Conservation (phyloP, 37 sponge, comb jelly and placozoan species). For the Ianthella basta region DNA sequence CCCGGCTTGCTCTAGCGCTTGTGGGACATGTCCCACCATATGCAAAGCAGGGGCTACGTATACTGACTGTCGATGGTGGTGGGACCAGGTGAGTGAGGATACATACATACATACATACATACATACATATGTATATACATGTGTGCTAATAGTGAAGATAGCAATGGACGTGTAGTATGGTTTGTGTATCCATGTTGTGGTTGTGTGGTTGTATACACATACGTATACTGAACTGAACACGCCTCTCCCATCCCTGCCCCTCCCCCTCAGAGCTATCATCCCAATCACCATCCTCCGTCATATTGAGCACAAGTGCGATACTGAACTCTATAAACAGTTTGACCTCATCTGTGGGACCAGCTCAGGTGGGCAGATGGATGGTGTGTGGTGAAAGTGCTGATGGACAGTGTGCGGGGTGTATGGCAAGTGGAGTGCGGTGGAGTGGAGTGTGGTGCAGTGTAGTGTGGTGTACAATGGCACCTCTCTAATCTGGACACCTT, state of each 20-base stretch:
- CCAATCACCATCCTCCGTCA: constrained; percentile 63
- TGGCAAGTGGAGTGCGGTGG: no score
- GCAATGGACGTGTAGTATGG: background rate
- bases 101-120: constrained; percentile 31
- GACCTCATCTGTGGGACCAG: constrained; percentile 85
- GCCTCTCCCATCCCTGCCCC: background rate
- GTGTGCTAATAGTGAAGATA: background rate
- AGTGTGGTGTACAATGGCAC: no score
- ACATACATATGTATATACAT: constrained; percentile 20
- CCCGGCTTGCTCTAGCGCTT: constrained; percentile 53
- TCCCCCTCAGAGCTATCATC: constrained; percentile 63
- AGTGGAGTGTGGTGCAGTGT: no score
- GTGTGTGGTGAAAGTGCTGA: background rate
- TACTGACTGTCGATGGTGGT: constrained; percentile 84
- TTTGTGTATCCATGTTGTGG: background rate
- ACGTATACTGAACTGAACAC: background rate
- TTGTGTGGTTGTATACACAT: background rate
- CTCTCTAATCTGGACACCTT: no score
- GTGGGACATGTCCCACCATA: constrained; percentile 58
- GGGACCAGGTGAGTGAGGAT: constrained; percentile 66
- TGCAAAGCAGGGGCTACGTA: constrained; percentile 58
- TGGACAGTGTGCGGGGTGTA: background rate
- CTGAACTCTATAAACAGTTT: constrained; percentile 58
- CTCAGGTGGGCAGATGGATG: constrained; percentile 59
- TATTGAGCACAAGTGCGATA: constrained; percentile 55